phyloP scores from a whole-genome alignment of 2,113 vertebrate genomes.

The Rhegmatorhina hoffmannsi region DNA sequence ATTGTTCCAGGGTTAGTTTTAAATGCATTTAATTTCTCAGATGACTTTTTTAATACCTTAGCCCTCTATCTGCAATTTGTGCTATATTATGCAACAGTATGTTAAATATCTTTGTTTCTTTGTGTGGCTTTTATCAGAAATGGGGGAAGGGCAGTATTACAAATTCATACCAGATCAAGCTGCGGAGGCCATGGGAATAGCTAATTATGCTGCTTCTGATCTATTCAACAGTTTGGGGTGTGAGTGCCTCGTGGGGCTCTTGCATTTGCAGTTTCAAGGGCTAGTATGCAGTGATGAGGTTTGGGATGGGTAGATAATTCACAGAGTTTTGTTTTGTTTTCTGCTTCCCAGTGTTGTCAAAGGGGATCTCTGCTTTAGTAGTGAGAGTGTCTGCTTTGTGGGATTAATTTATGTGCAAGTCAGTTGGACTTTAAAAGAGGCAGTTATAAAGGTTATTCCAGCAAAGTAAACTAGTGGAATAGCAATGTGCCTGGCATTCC shows the following conservation, averaged over 20 bases:
- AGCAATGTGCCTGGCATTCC: neutral
- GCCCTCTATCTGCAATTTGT: neutral
- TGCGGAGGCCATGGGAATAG: neutral
- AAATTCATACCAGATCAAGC: neutral
- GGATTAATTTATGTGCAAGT: conserved; percentile 1
- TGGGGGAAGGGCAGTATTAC: neutral
- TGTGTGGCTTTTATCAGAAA: neutral
- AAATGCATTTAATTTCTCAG: neutral
- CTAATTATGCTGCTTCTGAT: conserved; percentile 13
- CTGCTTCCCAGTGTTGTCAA: neutral
- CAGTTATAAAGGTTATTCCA: conserved; percentile 28
- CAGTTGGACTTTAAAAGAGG: neutral
- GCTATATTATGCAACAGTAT: neutral
- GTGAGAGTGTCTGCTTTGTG: neutral
- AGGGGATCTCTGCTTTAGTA: neutral
- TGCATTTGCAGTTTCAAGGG: neutral
- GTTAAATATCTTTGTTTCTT: neutral
- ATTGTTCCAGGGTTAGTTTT: neutral
- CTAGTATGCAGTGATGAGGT: neutral
- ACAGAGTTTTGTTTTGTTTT: neutral
- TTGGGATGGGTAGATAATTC: neutral
- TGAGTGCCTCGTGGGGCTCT: neutral
- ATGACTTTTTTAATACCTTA: neutral
- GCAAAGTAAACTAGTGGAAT: neutral
- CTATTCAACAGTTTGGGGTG: neutral